These are phyloP conservation scores for Dromiciops gliroides DNA, from an alignment of 2,113 vertebrate species.

Conservation along the genomic window DNA sequence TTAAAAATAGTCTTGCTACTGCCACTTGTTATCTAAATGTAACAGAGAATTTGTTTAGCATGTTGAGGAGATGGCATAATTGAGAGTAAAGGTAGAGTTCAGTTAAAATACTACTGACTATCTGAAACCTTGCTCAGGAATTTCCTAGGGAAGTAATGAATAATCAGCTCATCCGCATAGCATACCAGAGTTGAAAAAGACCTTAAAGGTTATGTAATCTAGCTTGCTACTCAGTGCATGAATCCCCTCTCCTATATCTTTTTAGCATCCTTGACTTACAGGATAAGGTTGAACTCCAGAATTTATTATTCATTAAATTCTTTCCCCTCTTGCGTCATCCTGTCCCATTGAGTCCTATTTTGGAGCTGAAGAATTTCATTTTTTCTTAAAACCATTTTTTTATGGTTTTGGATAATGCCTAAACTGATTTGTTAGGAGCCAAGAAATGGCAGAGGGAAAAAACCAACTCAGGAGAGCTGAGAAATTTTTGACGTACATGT, in stretches of 20 bases:
- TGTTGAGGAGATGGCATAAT: not conserved
- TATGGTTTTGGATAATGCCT: not conserved
- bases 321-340: no score
- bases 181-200: slow-evolving; percentile 12
- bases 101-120: not conserved
- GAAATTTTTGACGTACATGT: not conserved
- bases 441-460: not conserved
- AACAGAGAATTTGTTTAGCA: slow-evolving; percentile 32
- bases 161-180: not conserved
- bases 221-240: not conserved
- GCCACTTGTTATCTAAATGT: not conserved
- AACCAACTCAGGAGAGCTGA: not conserved
- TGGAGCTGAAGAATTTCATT: no score
- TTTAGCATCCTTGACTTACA: not conserved
- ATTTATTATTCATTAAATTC: not conserved
- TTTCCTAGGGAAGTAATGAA: not conserved
- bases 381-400: no score
- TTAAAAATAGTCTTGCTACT: slow-evolving; percentile 24
- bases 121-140: not conserved
- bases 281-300: no score
- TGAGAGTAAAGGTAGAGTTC: not conserved
- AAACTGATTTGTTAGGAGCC: not conserved
- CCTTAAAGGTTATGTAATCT: not conserved
- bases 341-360: no score
- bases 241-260: not conserved